Percentiles rank a stretch among this genome's conserved stretches.
Conservation (phyloP, 2,113 vertebrate genomes). For the Garra rufa region DNA sequence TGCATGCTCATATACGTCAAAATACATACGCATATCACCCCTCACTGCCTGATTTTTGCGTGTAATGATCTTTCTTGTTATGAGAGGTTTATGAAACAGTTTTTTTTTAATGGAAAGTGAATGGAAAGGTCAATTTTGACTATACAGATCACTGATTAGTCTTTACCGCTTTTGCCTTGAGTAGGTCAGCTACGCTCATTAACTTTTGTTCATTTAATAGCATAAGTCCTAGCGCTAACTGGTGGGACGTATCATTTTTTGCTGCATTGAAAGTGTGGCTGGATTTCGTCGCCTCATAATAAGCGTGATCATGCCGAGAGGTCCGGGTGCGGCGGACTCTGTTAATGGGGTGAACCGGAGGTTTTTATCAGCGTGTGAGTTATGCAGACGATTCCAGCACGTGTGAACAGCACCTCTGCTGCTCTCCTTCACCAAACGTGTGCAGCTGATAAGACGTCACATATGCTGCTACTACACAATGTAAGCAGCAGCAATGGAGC, state of each 20-base stretch:
- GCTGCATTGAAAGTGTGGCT: slow-evolving; percentile 2
- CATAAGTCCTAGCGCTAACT: slow-evolving; percentile 25
- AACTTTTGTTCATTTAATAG: slow-evolving; percentile 35
- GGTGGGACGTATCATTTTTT: background rate
- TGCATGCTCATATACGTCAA: slow-evolving; percentile 17
- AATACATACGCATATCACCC: background rate
- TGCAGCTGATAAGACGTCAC: slow-evolving; percentile 19
- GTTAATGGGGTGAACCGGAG: slow-evolving; percentile 13
- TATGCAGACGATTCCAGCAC: slow-evolving; percentile 9
- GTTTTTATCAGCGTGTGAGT: slow-evolving; percentile 17
- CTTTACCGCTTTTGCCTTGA: slow-evolving; percentile 22
- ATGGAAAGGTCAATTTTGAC: slow-evolving; percentile 42
- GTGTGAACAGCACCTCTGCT: slow-evolving; percentile 13
- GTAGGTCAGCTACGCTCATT: slow-evolving; percentile 45
- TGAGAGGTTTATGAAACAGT: background rate
- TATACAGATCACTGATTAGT: slow-evolving; percentile 36
- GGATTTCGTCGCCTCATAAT: background rate
- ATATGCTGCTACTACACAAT: background rate
- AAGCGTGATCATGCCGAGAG: background rate
- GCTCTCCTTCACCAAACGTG: background rate
- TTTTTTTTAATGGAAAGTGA: slow-evolving; percentile 17
- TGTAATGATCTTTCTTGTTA: slow-evolving; percentile 43
- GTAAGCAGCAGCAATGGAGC: background rate
- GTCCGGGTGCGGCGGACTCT: background rate
- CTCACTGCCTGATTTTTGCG: background rate